Percentiles rank a stretch among this genome's conserved stretches.
Conservation (phyloP, 2,888 invertebrate species). For the Zygothrica quintamaculata region DNA sequence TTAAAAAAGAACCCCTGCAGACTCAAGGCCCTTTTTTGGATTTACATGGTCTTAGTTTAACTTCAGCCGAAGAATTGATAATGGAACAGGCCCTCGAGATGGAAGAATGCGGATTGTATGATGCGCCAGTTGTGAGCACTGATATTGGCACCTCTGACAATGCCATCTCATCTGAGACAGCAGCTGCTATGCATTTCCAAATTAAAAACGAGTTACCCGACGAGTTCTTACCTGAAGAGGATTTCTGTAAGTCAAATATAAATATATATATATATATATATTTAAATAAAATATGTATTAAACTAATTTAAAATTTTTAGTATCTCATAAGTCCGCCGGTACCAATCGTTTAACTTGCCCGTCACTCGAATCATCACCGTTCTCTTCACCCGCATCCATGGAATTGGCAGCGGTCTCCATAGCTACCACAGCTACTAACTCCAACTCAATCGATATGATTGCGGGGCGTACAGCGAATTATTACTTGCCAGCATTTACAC, state of each 20-base stretch:
- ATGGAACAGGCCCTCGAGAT: conserved; percentile 84
- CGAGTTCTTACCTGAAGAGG: conserved; percentile 76
- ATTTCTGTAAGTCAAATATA: conserved; percentile 73
- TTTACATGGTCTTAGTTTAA: conserved; percentile 82
- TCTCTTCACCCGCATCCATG: conserved; percentile 83
- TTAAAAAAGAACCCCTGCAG: conserved; percentile 65
- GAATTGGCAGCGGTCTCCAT: conserved; percentile 71
- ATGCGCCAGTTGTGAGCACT: conserved; percentile 57
- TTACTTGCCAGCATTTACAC: conserved; percentile 70
- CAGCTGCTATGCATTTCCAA: conserved; percentile 79
- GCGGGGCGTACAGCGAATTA: conserved; percentile 56
- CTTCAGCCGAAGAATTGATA: conserved; percentile 83
- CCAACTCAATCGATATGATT: conserved; percentile 26
- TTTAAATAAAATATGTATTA: not conserved
- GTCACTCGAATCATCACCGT: conserved; percentile 83
- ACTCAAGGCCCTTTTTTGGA: conserved; percentile 73
- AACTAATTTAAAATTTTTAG: conserved; percentile 52
- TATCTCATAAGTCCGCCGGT: conserved; percentile 64
- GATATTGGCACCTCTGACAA: conserved; percentile 78
- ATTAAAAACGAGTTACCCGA: conserved; percentile 80
- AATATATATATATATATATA: too few relatives aligned
- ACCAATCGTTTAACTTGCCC: conserved; percentile 76
- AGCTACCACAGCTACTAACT: conserved; percentile 22
- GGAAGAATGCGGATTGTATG: conserved; percentile 83
- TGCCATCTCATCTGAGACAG: conserved; percentile 78